Evolutionary conservation across 2,888 invertebrate genomes (phyloP), one percentile per base, ranked within the genome.

Genomic region (Seira musarum): DNA sequence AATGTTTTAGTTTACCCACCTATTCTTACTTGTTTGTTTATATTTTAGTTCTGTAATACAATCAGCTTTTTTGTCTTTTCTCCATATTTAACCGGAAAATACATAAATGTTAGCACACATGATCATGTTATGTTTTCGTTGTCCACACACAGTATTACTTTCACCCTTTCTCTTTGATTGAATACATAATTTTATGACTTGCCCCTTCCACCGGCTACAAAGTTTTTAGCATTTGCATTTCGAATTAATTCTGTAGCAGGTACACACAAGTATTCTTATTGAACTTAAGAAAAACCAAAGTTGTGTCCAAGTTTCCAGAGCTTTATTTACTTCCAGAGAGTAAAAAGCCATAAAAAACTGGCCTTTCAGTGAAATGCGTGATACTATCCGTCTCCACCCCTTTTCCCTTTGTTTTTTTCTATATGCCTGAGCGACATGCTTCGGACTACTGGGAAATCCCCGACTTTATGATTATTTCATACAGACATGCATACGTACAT

Each of bases 401-500:
- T 61, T 77, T 75, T 69, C 64, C 69, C 66, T 69, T 35, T 8
- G 15, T 70, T 13, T n/a, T 30, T 17, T 24, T 17, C 15, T 19
- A 35, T 57, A 6, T 13, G 60, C 60, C 60, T 25, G 70, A 61
- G 24, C 71, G 40, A 17, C 40, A 63, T 63, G 63, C 35, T 60
- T 40, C 40, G 35, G n/a, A 24, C 49, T 64, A n/a, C n/a, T 72
- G 78, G 78, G 78, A 78, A 78, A 78, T 78, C 72, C 78, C 78
- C 53, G 24, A 24, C 72, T 72, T 67, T 61, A 73, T 73, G 67
- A 78, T 78, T 78, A 72, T 78, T 72, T 78, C 49, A 71, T 72
- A 66, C 67, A 17, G 53, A 53, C 63, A 67, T 67, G 46, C 67
- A 30, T 67, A 24, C 65, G 24, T 60, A 17, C 66, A 74, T 19